Evolutionary conservation across 2,888 invertebrate genomes (phyloP).

Genomic region (Drosophila recens): DNA sequence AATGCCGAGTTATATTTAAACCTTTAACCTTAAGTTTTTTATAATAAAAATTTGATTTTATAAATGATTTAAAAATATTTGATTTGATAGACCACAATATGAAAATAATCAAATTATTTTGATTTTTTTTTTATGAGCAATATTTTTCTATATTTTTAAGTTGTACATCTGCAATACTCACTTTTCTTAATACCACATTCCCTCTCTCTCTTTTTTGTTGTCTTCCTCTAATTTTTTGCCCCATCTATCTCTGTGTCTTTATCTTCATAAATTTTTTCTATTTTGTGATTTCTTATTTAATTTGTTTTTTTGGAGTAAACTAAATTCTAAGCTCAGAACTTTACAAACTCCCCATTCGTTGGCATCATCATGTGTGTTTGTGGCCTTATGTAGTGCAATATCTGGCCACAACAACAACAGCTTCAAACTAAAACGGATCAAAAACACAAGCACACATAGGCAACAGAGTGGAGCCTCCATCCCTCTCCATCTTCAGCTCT

Average conservation of each 20-base stretch:
- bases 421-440: slow-evolving; percentile 68
- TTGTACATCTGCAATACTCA: too few species aligned
- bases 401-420: slow-evolving; percentile 40
- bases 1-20: too few species aligned
- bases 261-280: background rate
- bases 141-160: too few species aligned
- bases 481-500: background rate
- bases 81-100: too few species aligned
- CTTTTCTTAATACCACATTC: too few species aligned
- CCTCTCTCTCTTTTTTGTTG: background rate
- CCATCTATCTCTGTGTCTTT: background rate
- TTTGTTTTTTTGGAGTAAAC: background rate
- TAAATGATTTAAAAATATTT: too few species aligned
- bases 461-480: slow-evolving; percentile 27
- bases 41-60: too few species aligned
- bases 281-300: background rate
- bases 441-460: slow-evolving; percentile 39
- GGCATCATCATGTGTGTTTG: slow-evolving; percentile 50
- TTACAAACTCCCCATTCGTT: slow-evolving; percentile 48
- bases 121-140: too few species aligned
- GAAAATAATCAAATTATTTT: too few species aligned
- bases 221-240: background rate
- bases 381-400: slow-evolving; percentile 65
- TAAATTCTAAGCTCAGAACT: slow-evolving; percentile 17
- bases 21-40: too few species aligned